phyloP scores from a whole-genome alignment of 23 tunicate genomes.

The Halocynthia aurantium region DNA sequence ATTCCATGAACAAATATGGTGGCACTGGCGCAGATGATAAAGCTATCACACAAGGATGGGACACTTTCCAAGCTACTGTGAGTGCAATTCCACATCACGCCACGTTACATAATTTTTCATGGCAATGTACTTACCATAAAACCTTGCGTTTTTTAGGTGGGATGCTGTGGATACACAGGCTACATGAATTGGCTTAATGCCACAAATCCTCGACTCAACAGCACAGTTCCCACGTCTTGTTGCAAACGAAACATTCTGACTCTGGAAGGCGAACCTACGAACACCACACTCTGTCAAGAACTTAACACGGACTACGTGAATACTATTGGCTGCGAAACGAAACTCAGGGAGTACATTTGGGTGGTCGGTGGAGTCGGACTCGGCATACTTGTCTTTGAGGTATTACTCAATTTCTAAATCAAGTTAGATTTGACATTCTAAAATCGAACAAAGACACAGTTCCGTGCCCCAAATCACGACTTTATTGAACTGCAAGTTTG shows the following conservation, averaged over 20 bases:
- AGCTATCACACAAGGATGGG: slow-evolving; percentile 54
- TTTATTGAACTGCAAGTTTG: no score
- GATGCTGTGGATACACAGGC: slow-evolving; percentile 62
- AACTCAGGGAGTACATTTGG: slow-evolving; percentile 48
- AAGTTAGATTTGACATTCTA: not conserved
- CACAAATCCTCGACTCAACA: not conserved
- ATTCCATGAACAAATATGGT: slow-evolving; percentile 33
- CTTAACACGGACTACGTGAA: slow-evolving; percentile 10
- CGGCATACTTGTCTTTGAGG: slow-evolving; percentile 63
- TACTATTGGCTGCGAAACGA: slow-evolving; percentile 38
- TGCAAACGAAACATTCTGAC: slow-evolving; percentile 5
- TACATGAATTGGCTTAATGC: not conserved
- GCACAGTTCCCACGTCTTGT: not conserved
- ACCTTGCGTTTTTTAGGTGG: slow-evolving; percentile 29
- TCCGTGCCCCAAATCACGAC: no score
- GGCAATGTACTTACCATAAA: not conserved
- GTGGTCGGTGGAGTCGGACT: slow-evolving; percentile 59
- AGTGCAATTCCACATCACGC: not conserved
- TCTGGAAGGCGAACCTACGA: not conserved
- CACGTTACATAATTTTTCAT: not conserved
- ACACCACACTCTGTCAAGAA: slow-evolving; percentile 7
- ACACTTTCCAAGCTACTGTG: slow-evolving; percentile 50
- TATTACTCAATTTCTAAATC: slow-evolving; percentile 5
- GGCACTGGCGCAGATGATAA: slow-evolving; percentile 19
- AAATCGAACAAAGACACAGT: no score